phyloP scores from a whole-genome alignment of 1,140 invertebrate genomes.

The Drosophila nasuta region DNA sequence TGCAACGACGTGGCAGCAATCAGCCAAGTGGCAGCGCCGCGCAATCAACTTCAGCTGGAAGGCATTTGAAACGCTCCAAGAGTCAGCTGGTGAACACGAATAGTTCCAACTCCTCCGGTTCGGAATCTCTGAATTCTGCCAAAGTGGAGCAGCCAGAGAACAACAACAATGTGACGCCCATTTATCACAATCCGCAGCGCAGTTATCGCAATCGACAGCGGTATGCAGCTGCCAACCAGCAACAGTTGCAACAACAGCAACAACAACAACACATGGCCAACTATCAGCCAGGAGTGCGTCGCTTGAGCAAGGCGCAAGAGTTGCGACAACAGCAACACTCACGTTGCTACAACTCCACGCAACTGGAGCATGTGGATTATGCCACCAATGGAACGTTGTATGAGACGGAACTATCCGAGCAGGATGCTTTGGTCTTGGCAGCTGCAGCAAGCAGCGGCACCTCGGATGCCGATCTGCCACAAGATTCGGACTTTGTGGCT shows the following conservation, averaged over 20 bases:
- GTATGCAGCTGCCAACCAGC: slow-evolving; percentile 30
- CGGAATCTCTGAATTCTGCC: slow-evolving; percentile 53
- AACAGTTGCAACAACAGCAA: slow-evolving; percentile 11
- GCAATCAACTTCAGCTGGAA: neutral
- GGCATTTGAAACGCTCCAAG: slow-evolving; percentile 41
- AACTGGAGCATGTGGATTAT: slow-evolving; percentile 44
- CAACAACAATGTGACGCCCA: neutral
- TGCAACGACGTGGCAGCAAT: slow-evolving; percentile 25
- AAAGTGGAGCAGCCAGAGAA: slow-evolving; percentile 35
- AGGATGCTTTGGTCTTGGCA: neutral
- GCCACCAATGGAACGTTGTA: neutral
- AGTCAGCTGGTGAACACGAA: slow-evolving; percentile 14
- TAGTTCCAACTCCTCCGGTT: slow-evolving; percentile 60
- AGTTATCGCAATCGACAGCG: slow-evolving; percentile 58
- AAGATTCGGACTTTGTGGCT: slow-evolving; percentile 37
- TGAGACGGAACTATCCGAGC: neutral
- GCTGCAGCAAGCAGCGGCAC: slow-evolving; percentile 44
- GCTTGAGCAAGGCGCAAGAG: slow-evolving; percentile 6
- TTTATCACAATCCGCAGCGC: slow-evolving; percentile 40
- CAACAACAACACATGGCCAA: slow-evolving; percentile 11
- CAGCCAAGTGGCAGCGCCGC: slow-evolving; percentile 8
- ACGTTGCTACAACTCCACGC: slow-evolving; percentile 60
- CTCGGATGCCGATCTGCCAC: slow-evolving; percentile 53
- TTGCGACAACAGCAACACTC: slow-evolving; percentile 34
- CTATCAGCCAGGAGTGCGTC: slow-evolving; percentile 19